phyloP scores from a whole-genome alignment of 2,797 vertebrate species.

The Mus caroli region DNA sequence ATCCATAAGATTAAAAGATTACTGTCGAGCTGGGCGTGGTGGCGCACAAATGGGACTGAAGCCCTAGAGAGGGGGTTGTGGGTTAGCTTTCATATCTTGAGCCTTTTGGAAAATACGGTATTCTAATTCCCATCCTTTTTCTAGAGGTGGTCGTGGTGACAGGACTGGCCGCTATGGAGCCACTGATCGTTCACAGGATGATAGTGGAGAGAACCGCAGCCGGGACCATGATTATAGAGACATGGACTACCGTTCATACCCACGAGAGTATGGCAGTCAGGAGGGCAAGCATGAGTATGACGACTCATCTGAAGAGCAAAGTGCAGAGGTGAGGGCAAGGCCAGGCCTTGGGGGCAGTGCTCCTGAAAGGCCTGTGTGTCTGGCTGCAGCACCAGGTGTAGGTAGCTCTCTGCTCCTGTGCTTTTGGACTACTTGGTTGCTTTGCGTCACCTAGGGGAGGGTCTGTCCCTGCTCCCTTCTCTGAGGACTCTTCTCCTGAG shows the following conservation, averaged over 20 bases:
- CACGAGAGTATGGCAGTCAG: conserved; percentile 91
- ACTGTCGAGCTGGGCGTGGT: neutral
- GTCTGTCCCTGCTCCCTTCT: conserved; percentile 66
- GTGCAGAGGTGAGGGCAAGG: conserved; percentile 81
- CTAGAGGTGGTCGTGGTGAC: conserved; percentile 93
- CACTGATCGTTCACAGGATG: conserved; percentile 83
- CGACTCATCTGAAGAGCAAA: conserved; percentile 85
- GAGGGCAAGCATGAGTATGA: conserved; percentile 86
- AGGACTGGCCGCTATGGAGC: conserved; percentile 94
- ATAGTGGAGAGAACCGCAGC: conserved; percentile 80
- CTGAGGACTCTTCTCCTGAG: conserved; percentile 78
- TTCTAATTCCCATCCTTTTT: conserved; percentile 55
- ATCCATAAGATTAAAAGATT: neutral
- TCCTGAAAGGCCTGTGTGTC: conserved; percentile 85
- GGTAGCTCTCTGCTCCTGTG: conserved; percentile 81
- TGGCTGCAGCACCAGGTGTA: conserved; percentile 70
- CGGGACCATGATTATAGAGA: conserved; percentile 94
- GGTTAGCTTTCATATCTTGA: neutral
- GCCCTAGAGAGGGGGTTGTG: neutral
- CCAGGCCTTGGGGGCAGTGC: conserved; percentile 45
- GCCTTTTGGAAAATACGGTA: neutral
- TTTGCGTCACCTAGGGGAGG: conserved; percentile 56
- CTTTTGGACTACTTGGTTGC: conserved; percentile 77
- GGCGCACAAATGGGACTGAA: neutral
- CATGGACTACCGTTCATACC: conserved; percentile 92